Base-by-base conservation (phyloP, 2,888 invertebrate genomes). In the Scaptomyza tumidula region DNA sequence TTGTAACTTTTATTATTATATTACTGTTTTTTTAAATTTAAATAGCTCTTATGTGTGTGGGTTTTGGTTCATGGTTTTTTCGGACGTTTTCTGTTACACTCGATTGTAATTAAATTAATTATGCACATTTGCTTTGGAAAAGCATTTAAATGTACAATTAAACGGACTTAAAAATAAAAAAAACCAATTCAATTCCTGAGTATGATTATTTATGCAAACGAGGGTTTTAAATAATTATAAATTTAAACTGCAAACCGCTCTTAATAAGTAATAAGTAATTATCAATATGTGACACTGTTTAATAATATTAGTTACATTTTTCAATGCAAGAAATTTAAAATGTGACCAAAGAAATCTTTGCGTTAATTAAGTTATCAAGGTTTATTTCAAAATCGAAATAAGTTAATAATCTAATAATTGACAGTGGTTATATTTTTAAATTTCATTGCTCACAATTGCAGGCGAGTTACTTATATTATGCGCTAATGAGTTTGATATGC, bases 81-180 rank as follows among this genome's bases (percentile, higher is more conserved):
- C 3, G 24, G 1, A 37, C 49, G 43, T 48, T 64, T 57, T 49
- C 49, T 55, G 50, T 53, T 44, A 45, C 75, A 69, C 67, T 86
- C 78, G 70, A 77, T 70, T 75, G 63, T 86, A 82, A 86, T 86
- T 86, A 75, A 86, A 88, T 88, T 87, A 86, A 88, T 86, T 85
- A 85, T 86, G 83, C 78, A 55, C 61, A 71, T 85, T 86, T 81
- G 74, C 71, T 78, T 82, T 80, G 72, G 31, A 85, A 86, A 85
- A 71, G 58, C 71, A 78, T 86, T 80, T 75, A 77, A 78, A 85
- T 88, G 75, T 75, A 74, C 75, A 80, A 86, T 84, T 82, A 75
- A 86, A 76, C 59, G 46, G 52, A 46, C 54, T 54, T 57, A 14
- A 39, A 39, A 7, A 39, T 16, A 16, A 41, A 39, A 3, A 14